Base-by-base conservation (phyloP, 2,888 invertebrate species). In the Plagodis pulveraria region DNA sequence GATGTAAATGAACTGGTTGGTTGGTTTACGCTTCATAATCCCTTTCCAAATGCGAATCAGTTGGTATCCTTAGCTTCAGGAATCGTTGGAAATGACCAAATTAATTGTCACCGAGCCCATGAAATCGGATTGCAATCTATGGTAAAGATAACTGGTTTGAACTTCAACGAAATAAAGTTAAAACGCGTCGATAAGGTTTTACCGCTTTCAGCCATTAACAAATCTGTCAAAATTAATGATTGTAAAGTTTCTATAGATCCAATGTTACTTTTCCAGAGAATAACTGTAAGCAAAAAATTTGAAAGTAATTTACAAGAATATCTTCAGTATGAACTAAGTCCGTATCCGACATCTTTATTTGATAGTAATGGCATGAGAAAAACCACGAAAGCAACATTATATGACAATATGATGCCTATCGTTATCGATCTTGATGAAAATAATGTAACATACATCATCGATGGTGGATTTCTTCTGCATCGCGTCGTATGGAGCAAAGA, bases 401-500 rank as follows among this genome's bases (percentile, higher is more conserved):
- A 77, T 64, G 67, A 67, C 52, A 65, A 59, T 60, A 69, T 68
- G 61, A 46, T 33, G 48, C 58, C 63, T 48, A 51, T 67, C 36
- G 63, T 53, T 62, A 56, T 64, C 46, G 64, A 59, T 53, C 42
- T 66, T 49, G 34, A 63, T 63, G 66, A 66, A 63, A 67, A 69
- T 58, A 68, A 70, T 66, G 65, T 57, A 40, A 65, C 62, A 34
- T 71, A 65, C 61, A 69, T 77, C 9, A 66, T 74, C 34, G 74
- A 73, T 65, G 76, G 41, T 41, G 41, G 41, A 41, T 41, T 41
- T 41, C 41, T 41, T 41, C 41, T 41, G 76, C 80, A 80, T 68
- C 74, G 68, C 46, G 76, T 80, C 51, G 73, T 77, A 55, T 80
- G 78, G 76, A 63, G 63, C 51, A 68, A 60, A 70, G 69, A 73